A percentile compares a stretch with the other conserved stretches of the same genome.
Conservation (phyloP, 2,797 vertebrate genomes). For the Bradypodion ventrale region DNA sequence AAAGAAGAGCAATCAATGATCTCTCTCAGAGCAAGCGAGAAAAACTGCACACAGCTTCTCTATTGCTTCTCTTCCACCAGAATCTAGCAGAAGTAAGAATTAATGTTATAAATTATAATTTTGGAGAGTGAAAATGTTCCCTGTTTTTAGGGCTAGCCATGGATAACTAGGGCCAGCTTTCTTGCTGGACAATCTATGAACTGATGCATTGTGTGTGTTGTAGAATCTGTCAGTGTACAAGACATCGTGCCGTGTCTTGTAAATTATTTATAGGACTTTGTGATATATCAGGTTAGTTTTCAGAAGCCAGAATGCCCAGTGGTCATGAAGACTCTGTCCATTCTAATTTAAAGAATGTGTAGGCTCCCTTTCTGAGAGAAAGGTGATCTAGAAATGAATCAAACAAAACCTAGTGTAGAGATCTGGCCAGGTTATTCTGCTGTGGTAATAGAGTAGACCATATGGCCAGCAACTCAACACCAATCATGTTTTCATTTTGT, state of each 20-base stretch:
- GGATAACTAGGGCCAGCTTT: neutral
- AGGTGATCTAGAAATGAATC: no score
- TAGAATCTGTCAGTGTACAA: neutral
- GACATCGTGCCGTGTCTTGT: neutral
- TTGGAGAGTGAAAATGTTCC: neutral
- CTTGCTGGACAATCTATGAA: neutral
- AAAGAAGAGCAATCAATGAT: constrained; percentile 75
- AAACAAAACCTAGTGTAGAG: neutral
- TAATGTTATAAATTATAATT: neutral
- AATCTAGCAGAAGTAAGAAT: constrained; percentile 81
- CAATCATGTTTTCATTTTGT: no score
- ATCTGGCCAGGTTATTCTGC: no score
- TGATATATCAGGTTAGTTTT: neutral
- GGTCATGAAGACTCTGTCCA: neutral
- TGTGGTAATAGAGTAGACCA: no score
- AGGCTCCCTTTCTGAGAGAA: no score
- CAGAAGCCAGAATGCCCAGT: neutral
- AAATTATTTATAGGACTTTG: neutral
- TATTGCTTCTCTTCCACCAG: constrained; percentile 78
- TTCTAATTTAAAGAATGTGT: neutral
- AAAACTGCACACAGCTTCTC: constrained; percentile 79
- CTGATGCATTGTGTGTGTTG: neutral
- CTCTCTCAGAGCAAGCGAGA: constrained; percentile 76
- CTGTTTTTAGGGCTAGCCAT: neutral
- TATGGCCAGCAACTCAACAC: no score